phyloP scores from a whole-genome alignment of 92 coral and sea anemone genomes.

The Palythoa grandis region DNA sequence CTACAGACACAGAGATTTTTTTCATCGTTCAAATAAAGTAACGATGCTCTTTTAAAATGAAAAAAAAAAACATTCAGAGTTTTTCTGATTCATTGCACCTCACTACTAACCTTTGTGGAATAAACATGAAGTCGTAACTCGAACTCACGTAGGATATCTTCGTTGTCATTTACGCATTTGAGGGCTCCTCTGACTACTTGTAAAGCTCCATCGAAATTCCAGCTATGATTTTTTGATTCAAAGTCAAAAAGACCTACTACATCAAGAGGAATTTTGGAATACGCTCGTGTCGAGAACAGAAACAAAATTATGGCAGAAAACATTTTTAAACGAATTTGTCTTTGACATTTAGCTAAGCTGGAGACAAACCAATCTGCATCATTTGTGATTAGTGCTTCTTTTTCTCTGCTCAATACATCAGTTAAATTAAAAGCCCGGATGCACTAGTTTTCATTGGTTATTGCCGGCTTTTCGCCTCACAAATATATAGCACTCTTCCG shows the following conservation, averaged over 20 bases:
- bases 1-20: too few relatives aligned
- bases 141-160: not conserved
- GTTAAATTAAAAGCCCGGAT: too few relatives aligned
- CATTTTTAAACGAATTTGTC: not conserved
- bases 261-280: not conserved
- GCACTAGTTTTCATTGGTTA: too few relatives aligned
- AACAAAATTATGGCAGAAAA: not conserved
- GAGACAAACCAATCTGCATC: not conserved
- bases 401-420: too few relatives aligned
- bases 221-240: not conserved
- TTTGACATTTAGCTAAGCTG: not conserved
- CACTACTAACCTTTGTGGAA: slow-evolving; percentile 11
- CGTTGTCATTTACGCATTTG: not conserved
- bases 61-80: not conserved
- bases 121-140: not conserved
- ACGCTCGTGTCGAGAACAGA: not conserved
- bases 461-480: too few relatives aligned
- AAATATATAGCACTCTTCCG: too few relatives aligned
- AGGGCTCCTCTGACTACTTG: not conserved
- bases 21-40: too few relatives aligned
- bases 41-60: not conserved
- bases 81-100: not conserved
- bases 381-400: not conserved
- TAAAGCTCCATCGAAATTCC: not conserved
- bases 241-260: not conserved